A percentile compares a stretch with the other conserved stretches of the same genome.
phyloP scores from a whole-genome alignment of 37 sponge, comb jelly and placozoan species.

The Chondrosia reniformis region DNA sequence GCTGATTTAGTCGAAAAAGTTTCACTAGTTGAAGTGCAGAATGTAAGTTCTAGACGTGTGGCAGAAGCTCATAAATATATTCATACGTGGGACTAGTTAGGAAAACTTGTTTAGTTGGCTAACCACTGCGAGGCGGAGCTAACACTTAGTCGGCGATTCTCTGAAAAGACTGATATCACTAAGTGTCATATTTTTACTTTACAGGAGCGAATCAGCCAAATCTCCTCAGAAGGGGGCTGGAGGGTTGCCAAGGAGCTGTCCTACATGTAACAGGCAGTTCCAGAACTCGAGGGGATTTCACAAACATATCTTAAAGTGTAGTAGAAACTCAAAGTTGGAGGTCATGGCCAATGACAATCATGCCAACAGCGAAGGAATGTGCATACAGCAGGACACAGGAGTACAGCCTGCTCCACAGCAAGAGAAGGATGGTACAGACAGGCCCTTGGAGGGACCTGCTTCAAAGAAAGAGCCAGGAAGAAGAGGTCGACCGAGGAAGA shows the following conservation, averaged over 20 bases:
- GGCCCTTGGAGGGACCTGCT: background rate
- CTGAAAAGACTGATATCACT: too few relatives aligned
- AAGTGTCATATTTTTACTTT: background rate
- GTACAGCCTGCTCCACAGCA: background rate
- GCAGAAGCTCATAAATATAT: conserved; percentile 19
- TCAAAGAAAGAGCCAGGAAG: background rate
- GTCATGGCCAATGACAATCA: background rate
- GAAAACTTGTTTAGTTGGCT: too few relatives aligned
- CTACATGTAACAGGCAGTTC: conserved; percentile 5
- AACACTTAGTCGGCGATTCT: too few relatives aligned
- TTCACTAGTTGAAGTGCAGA: conserved; percentile 8
- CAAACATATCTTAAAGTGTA: conserved; percentile 11
- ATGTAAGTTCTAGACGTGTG: background rate
- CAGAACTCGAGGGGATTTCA: conserved; percentile 22
- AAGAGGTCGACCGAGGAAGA: background rate
- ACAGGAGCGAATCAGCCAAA: background rate
- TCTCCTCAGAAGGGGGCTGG: too few relatives aligned
- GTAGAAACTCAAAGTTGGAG: background rate
- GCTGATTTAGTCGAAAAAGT: background rate
- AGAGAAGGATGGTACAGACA: background rate
- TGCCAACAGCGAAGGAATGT: background rate
- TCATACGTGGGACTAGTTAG: conserved; percentile 9
- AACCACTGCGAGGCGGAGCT: too few relatives aligned
- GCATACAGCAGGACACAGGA: background rate
- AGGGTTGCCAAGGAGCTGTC: conserved; percentile 12